A percentile compares a stretch with the other conserved stretches of the same genome.
These are phyloP conservation scores for Enteromius afrohamiltoni DNA, from an alignment of 2,797 vertebrate genomes.

Conservation along the genomic window DNA sequence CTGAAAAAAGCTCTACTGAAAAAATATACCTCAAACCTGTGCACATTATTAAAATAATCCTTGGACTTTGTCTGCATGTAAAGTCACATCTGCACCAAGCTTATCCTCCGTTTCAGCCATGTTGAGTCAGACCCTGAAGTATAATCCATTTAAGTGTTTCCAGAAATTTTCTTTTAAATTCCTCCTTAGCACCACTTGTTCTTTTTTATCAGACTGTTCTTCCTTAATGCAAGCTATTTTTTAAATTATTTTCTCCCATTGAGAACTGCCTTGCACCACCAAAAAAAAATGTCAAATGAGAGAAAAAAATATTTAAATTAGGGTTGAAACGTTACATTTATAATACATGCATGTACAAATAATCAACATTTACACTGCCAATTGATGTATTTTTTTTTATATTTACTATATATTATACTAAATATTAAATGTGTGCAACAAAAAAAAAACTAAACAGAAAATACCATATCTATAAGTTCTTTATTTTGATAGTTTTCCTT, in stretches of 20 bases:
- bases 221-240: not conserved
- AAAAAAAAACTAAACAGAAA: not conserved
- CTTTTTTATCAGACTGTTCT: not conserved
- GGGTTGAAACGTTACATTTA: not conserved
- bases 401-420: too few relatives aligned
- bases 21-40: conserved; percentile 20
- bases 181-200: not conserved
- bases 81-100: conserved; percentile 10
- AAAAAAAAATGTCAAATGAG: not conserved
- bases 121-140: conserved; percentile 11
- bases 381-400: not conserved
- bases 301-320: not conserved
- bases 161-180: not conserved
- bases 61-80: not conserved
- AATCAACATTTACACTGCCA: not conserved
- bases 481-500: not conserved
- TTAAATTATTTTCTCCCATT: not conserved
- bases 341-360: not conserved
- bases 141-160: conserved; percentile 37
- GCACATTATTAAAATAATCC: conserved; percentile 23
- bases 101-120: conserved; percentile 9
- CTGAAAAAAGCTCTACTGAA: not conserved
- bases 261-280: not conserved
- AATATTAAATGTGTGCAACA: not conserved
- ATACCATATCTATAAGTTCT: not conserved